Base-by-base conservation (phyloP, 2,113 vertebrate genomes). In the Mustela lutreola region DNA sequence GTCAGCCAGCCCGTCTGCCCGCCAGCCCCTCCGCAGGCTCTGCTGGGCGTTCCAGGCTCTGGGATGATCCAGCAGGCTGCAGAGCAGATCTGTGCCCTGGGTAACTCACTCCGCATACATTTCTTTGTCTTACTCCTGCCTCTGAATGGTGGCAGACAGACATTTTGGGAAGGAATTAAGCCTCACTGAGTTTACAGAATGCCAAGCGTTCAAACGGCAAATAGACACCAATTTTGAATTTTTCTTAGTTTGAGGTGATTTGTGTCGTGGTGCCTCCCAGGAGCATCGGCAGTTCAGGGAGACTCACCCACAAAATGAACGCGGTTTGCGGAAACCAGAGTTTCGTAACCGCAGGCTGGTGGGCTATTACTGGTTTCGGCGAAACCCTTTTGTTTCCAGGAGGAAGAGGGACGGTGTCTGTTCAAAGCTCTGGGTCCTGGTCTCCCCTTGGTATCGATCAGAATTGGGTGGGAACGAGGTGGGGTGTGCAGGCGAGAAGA, bases 111-210 rank as follows among this genome's bases (percentile, higher is more conserved):
- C n/a, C 2, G 16, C 50, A 89, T n/a, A 10, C 31, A 12, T 36
- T 31, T 84, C 93, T 89, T 96, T 94, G 88, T 96, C 85, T 91
- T 21, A 24, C 50, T 82, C 45, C 39, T 91, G 79, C 65, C 81
- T 82, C 81, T 94, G 65, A 95, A 95, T 86, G 91, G 95, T 97
- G 95, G 93, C 97, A 96, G 81, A 96, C 71, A 91, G 95, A 94
- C 97, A 95, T 97, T 96, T 96, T 73, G 83, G 85, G 86, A 91
- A 95, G n/a, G 71, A 81, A 56, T 91, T 58, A 58, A 87, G 26
- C 12, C 3, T 88, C 58, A 1, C 7, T 48, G 39, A 94, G 45
- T 88, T 94, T 82, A 89, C 24, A 67, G 91, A 48, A 84, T 62
- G 84, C 88, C 93, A 94, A 78, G 42, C 62, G 50, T 75, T 93